phyloP scores from a whole-genome alignment of 2,888 invertebrate genomes.

The Coleophora deauratella region DNA sequence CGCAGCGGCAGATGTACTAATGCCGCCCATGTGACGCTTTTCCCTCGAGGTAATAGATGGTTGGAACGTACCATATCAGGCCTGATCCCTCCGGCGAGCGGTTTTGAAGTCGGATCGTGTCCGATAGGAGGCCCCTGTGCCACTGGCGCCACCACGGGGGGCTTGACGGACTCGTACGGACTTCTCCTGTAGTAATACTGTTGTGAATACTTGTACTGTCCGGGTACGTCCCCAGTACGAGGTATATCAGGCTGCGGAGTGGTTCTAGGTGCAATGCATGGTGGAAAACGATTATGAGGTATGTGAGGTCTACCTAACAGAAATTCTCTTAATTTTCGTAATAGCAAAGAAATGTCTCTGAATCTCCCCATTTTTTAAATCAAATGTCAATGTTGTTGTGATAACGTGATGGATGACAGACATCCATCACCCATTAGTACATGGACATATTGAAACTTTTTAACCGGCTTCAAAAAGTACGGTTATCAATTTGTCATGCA shows the following conservation, averaged over 20 bases:
- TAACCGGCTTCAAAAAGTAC: too few species aligned
- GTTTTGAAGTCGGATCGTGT: slow-evolving; percentile 22
- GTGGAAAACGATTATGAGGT: slow-evolving; percentile 41
- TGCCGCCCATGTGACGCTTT: too few species aligned
- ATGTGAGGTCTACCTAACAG: slow-evolving; percentile 45
- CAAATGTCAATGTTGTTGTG: too few species aligned
- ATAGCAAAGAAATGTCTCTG: slow-evolving; percentile 39
- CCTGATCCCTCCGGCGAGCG: slow-evolving; percentile 22
- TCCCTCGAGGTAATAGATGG: too few species aligned
- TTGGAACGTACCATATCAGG: slow-evolving; percentile 28
- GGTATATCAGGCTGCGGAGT: slow-evolving; percentile 48
- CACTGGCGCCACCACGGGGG: slow-evolving; percentile 52
- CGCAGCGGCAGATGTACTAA: too few species aligned
- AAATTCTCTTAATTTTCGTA: slow-evolving; percentile 41
- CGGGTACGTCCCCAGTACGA: slow-evolving; percentile 31
- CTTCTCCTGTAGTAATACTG: slow-evolving; percentile 39
- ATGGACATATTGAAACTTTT: too few species aligned
- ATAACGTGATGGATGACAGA: too few species aligned
- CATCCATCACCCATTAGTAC: too few species aligned
- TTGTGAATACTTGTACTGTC: slow-evolving; percentile 33
- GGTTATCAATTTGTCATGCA: too few species aligned
- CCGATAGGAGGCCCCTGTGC: slow-evolving; percentile 33
- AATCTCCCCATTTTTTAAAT: slow-evolving; percentile 11
- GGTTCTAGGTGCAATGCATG: slow-evolving; percentile 38
- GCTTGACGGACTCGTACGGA: slow-evolving; percentile 39